Base-by-base conservation (phyloP, 2,888 invertebrate species). In the Allygus modestus region DNA sequence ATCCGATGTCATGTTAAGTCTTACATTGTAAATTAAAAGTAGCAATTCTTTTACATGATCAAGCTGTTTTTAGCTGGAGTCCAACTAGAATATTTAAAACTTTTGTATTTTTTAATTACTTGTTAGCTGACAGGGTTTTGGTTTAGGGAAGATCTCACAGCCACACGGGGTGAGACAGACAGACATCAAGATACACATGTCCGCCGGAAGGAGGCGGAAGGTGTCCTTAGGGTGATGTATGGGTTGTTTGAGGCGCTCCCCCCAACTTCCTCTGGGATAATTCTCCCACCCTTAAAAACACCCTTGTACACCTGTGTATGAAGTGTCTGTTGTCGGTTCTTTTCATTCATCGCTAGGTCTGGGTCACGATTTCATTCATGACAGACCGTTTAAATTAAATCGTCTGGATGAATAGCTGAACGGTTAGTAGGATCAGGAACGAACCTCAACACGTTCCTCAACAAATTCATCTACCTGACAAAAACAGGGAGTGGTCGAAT, bases 351-450 rank as follows among this genome's bases (percentile, higher is more conserved):
- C 23, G 23, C 23, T 11, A 12, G 58, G 58, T 23, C 23, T 58
- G 58, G 58, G 58, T 58, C 20, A 51, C n/a, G 51, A 46, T 46
- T 46, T 15, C 58, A 58, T 58, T 58, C 58, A 58, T 9, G 20
- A 51, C 12, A 26, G 26, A 58, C 58, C 58, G 58, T 58, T 58
- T 58, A 23, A 20, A 23, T 20, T 58, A 58, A 1, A 37, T 37
- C 46, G 46, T 11, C 46, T 15, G 46, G 46, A 15, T 46, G 4
- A 15, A 46, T 15, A 46, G 46, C 4, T 20, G 20, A 9, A 58
- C 58, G 58, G 58, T 58, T 58, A 23, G 58, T 9, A n/a, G n/a
- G n/a, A n/a, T n/a, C n/a, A n/a, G 20, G 12, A 46, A 37, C 37
- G 46, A 15, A 46, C 46, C 46, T 46, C 46, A 9, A 12, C 46